Conservation (phyloP, 2,113 vertebrate species). For the Dissostichus mawsoni region DNA sequence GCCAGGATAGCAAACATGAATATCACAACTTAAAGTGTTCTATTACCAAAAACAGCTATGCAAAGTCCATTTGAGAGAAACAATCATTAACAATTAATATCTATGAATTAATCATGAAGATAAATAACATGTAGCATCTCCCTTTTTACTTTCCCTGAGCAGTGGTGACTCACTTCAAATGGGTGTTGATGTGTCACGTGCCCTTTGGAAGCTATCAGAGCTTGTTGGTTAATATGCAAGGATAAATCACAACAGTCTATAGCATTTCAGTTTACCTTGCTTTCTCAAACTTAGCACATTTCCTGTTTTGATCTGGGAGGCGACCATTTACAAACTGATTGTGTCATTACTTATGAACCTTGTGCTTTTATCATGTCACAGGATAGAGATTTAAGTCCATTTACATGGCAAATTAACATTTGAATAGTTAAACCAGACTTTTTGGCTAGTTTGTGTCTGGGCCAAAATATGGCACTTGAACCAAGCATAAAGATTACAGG, state of each 20-base stretch:
- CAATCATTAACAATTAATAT: background rate
- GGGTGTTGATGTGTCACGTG: conserved; percentile 15
- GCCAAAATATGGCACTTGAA: too few species aligned
- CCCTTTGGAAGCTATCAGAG: conserved; percentile 12
- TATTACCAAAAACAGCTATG: background rate
- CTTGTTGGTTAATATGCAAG: background rate
- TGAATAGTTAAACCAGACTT: too few species aligned
- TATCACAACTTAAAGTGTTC: background rate
- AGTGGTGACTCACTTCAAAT: background rate
- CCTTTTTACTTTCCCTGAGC: background rate
- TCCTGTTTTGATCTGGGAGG: background rate
- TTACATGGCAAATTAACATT: too few species aligned
- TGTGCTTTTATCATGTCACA: background rate
- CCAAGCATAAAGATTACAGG: too few species aligned
- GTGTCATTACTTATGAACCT: background rate
- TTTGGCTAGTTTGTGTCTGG: too few species aligned
- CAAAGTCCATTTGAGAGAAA: background rate
- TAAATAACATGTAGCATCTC: background rate
- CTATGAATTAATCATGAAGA: background rate
- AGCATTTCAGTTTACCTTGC: conserved; percentile 9
- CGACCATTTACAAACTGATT: background rate
- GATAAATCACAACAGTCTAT: conserved; percentile 37
- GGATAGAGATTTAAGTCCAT: too few species aligned
- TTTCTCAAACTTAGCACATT: background rate
- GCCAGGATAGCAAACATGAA: too few species aligned